Evolutionary conservation across 1,140 invertebrate species (phyloP).

Genomic region (Lamellibrachia luymesi): DNA sequence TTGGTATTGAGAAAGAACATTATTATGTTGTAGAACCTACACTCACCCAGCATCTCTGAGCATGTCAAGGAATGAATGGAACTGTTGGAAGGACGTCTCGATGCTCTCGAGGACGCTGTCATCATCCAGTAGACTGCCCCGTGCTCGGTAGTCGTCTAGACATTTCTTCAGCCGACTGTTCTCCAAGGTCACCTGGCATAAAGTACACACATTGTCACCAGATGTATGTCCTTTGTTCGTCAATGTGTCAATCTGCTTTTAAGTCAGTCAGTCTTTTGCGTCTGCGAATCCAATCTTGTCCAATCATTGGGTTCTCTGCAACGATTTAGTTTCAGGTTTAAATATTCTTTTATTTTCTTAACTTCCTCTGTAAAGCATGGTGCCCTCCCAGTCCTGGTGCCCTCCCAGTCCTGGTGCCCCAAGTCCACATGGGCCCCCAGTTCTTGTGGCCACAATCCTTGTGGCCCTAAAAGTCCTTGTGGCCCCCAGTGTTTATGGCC

Average conservation of each 20-base stretch:
- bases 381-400: too few relatives aligned
- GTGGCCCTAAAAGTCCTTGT: too few relatives aligned
- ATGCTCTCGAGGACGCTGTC: conserved; percentile 50
- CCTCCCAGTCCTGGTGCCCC: too few relatives aligned
- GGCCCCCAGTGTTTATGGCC: too few relatives aligned
- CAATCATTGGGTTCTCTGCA: not conserved
- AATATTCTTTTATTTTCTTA: not conserved
- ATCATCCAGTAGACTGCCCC: conserved; percentile 41
- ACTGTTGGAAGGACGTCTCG: conserved; percentile 53
- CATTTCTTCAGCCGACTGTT: conserved; percentile 39
- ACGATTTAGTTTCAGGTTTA: not conserved
- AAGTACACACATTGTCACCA: not conserved
- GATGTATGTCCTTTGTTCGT: not conserved
- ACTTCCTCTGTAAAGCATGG: not conserved
- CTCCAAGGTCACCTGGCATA: conserved; percentile 39
- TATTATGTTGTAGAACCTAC: not conserved
- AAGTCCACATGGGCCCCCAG: too few relatives aligned
- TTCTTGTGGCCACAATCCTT: too few relatives aligned
- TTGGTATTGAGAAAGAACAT: not conserved
- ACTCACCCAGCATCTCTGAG: conserved; percentile 51
- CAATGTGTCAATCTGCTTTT: conserved; percentile 15
- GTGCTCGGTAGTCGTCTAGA: conserved; percentile 30
- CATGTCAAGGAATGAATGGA: conserved; percentile 53
- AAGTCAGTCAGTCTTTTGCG: conserved; percentile 5
- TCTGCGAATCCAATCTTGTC: not conserved